Conservation (phyloP, 2,113 vertebrate species). For the Strix aluco region DNA sequence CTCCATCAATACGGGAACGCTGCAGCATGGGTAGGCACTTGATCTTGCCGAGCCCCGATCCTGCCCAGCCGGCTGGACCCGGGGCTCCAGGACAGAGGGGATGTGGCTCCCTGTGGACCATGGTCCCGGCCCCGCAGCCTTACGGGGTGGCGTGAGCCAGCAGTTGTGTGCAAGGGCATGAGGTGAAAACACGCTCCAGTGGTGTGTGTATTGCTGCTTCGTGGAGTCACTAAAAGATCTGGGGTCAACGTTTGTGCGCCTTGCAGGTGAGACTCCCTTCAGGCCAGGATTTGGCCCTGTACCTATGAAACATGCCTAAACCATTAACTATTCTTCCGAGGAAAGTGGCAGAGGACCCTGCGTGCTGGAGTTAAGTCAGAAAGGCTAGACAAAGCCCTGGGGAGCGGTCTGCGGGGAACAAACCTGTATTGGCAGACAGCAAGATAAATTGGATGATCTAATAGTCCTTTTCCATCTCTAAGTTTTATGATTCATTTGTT, state of each 20-base stretch:
- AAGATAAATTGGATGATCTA: slow-evolving; percentile 66
- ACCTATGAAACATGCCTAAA: not conserved
- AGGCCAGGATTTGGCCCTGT: not conserved
- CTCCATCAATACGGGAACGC: accelerated
- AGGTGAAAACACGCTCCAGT: accelerated
- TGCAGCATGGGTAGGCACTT: accelerated
- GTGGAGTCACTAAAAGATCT: accelerated
- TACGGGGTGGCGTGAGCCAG: accelerated
- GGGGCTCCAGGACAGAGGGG: accelerated
- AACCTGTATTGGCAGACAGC: slow-evolving; percentile 55
- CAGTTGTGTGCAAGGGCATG: accelerated
- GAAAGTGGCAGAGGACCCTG: not conserved
- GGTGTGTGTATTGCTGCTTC: accelerated
- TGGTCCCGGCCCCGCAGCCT: accelerated
- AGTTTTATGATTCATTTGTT: slow-evolving; percentile 71
- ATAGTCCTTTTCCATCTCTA: slow-evolving; percentile 61
- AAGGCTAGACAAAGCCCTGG: slow-evolving; percentile 45
- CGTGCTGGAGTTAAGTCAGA: not conserved
- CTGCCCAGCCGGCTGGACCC: not conserved
- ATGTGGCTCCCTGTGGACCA: accelerated
- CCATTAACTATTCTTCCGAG: not conserved
- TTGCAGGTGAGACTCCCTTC: not conserved
- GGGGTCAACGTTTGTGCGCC: accelerated
- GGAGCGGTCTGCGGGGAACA: slow-evolving; percentile 23
- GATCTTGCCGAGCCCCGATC: not conserved